A percentile compares a stretch with the other conserved stretches of the same genome.
Evolutionary conservation across 2,888 invertebrate genomes (phyloP).

Genomic region (Rhagium mordax): DNA sequence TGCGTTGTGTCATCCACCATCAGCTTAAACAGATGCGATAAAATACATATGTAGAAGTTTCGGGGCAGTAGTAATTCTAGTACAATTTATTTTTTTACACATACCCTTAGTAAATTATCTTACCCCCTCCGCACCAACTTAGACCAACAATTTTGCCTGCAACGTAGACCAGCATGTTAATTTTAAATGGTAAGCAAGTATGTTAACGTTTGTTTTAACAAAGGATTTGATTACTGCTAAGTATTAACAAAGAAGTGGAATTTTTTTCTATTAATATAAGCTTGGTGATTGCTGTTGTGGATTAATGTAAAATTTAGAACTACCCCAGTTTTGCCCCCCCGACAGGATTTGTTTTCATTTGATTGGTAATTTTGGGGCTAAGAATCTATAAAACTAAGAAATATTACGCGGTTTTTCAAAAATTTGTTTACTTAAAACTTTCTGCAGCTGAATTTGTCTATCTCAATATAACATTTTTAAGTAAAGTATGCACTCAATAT

Average conservation of each 20-base stretch:
- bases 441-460: no score
- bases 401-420: no score
- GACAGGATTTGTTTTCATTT: no score
- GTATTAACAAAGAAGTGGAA: background rate
- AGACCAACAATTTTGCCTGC: slow-evolving; percentile 24
- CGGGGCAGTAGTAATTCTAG: background rate
- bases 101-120: background rate
- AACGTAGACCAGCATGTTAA: slow-evolving; percentile 19
- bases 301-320: no score
- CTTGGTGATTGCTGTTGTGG: background rate
- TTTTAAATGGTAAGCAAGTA: slow-evolving; percentile 44
- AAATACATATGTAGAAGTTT: slow-evolving; percentile 26
- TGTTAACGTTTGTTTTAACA: background rate
- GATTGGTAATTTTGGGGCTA: no score
- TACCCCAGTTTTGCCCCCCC: no score
- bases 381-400: no score
- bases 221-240: background rate
- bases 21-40: slow-evolving; percentile 10
- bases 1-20: background rate
- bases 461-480: no score
- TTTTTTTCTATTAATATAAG: background rate
- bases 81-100: background rate
- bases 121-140: background rate
- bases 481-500: background rate
- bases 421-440: no score